Evolutionary conservation across 2,797 vertebrate species (phyloP).

Genomic region (Micropoecilia bifurca): DNA sequence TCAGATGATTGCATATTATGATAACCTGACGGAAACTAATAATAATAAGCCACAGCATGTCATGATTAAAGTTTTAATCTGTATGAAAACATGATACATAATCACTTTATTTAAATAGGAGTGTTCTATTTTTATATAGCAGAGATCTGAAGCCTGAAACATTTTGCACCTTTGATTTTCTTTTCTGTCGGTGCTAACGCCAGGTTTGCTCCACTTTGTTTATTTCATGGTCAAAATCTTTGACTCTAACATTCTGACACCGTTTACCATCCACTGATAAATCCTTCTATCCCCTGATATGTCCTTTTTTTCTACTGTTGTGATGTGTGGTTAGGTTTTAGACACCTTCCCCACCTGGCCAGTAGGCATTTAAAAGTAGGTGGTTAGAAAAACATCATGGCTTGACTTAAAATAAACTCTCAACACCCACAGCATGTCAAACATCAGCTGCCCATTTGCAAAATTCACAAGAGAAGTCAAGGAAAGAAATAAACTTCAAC

Average conservation of each 20-base stretch:
- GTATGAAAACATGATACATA: neutral
- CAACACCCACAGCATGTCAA: neutral
- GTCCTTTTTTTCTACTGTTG: neutral
- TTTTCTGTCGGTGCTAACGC: neutral
- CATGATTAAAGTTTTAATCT: neutral
- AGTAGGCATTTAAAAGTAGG: neutral
- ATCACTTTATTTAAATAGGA: neutral
- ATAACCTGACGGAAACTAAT: neutral
- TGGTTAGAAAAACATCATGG: conserved; percentile 1
- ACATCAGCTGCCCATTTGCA: neutral
- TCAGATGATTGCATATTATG: neutral
- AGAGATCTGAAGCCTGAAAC: neutral
- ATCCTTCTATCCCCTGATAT: neutral
- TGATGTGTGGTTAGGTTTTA: neutral
- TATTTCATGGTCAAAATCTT: neutral
- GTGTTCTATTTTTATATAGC: neutral
- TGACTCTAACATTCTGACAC: neutral
- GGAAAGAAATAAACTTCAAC: neutral
- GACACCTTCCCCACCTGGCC: neutral
- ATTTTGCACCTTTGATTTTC: neutral
- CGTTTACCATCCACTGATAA: neutral
- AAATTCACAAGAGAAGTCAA: neutral
- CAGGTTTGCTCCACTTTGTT: neutral
- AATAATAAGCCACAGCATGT: too few species aligned
- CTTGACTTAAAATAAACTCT: conserved; percentile 5